A percentile compares a stretch with the other conserved stretches of the same genome.
phyloP scores from a whole-genome alignment of 2,888 invertebrate species.

The Drosophila paramelanica region DNA sequence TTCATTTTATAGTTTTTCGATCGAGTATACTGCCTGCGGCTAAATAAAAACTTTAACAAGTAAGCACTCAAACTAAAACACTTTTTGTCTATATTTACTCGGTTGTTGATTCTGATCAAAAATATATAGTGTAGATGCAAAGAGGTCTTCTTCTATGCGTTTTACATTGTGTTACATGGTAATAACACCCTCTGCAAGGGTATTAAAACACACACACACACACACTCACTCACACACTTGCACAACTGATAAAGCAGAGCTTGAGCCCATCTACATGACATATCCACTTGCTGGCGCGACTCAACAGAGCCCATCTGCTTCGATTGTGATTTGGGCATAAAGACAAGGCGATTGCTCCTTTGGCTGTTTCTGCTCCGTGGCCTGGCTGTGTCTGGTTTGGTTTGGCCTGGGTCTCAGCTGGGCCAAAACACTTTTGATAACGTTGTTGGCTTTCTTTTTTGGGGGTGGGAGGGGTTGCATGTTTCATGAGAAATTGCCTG shows the following conservation, averaged over 20 bases:
- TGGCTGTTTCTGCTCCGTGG: slow-evolving; percentile 9
- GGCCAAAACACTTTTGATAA: slow-evolving; percentile 33
- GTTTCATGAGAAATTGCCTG: slow-evolving; percentile 66
- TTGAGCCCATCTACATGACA: slow-evolving; percentile 32
- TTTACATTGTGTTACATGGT: neutral
- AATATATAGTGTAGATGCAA: neutral
- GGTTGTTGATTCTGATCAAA: neutral
- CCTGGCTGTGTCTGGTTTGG: neutral
- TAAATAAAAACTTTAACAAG: neutral
- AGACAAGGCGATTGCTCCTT: slow-evolving; percentile 9
- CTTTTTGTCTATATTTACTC: neutral
- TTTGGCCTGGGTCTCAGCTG: slow-evolving; percentile 59
- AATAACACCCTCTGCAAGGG: slow-evolving; percentile 3
- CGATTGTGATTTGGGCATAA: slow-evolving; percentile 62
- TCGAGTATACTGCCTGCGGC: neutral
- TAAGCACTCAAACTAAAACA: neutral
- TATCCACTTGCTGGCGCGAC: slow-evolving; percentile 31
- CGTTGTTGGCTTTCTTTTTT: slow-evolving; percentile 5
- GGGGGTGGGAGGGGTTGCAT: no score
- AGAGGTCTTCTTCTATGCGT: neutral
- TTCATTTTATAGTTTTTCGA: neutral
- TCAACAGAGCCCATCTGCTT: slow-evolving; percentile 66
- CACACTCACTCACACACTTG: slow-evolving; percentile 9
- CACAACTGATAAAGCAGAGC: slow-evolving; percentile 48
- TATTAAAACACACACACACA: slow-evolving; percentile 13